Evolutionary conservation across 1,140 invertebrate species (phyloP), one percentile per base, ranked within the genome.

Genomic region (Bombus picipes): DNA sequence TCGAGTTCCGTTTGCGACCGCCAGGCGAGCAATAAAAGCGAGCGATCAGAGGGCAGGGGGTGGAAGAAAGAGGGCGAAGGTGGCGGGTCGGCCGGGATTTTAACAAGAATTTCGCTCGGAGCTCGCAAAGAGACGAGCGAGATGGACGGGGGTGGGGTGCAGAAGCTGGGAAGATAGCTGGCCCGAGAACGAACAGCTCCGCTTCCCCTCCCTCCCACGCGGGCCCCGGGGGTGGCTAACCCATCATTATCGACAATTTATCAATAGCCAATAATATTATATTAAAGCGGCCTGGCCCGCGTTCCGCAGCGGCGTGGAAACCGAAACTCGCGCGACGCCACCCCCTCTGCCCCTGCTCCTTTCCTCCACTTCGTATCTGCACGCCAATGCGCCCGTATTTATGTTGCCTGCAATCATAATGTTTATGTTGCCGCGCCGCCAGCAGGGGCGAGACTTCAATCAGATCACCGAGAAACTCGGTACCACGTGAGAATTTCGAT

Each of bases 221-320:
- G 81, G 87, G 47, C 75, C 74, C 10, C 74, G 68, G 84, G 68
- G 87, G 87, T 90, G 89, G 90, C 89, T 90, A 91, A 90, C 90
- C 95, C 94, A 94, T 95, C 94, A 95, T 95, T 95, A 95, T 95
- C 94, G 94, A 95, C 94, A 95, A 95, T 95, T 95, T 95, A 95
- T 95, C 95, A 95, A 95, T 95, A 95, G 95, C 95, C 95, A 95
- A 95, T 95, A 95, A 95, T 95, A 95, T 95, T 95, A 95, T 95
- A 95, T 95, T 95, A 95, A 95, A 95, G 94, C 91, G 87, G 91
- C 89, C 89, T 85, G 59, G 86, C 88, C 89, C 90, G 88, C 91
- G 89, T 89, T 90, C 73, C 70, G 83, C 87, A 88, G 78, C 88
- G 89, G 87, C 90, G 92, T 92, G 88, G 90, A 91, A 91, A 90